These are phyloP conservation scores for Drosophila setosimentum DNA, from an alignment of 2,888 invertebrate species.

Conservation along the genomic window DNA sequence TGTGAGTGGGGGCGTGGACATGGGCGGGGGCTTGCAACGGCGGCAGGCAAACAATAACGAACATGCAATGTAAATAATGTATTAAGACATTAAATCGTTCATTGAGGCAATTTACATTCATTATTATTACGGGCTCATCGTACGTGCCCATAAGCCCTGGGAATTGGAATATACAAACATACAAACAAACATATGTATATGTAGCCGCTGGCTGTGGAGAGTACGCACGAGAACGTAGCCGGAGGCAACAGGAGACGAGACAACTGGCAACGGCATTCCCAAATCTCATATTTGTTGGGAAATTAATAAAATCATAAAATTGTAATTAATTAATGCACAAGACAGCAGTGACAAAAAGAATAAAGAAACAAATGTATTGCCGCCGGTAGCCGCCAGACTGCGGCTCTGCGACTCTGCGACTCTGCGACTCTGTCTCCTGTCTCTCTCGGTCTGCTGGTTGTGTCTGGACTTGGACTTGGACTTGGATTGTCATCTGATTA, in stretches of 20 bases:
- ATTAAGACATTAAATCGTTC: conserved; percentile 83
- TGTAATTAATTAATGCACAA: conserved; percentile 77
- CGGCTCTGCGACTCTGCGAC: neutral
- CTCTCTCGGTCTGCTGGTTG: neutral
- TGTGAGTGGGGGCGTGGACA: conserved; percentile 43
- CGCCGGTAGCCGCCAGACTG: conserved; percentile 58
- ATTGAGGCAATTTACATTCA: conserved; percentile 81
- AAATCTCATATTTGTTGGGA: conserved; percentile 61
- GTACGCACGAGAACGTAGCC: conserved; percentile 19
- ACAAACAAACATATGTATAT: conserved; percentile 9
- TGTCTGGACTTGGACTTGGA: conserved; percentile 33
- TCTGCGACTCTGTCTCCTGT: conserved; percentile 33
- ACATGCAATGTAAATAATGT: conserved; percentile 74
- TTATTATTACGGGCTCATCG: conserved; percentile 73
- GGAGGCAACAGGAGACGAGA: conserved; percentile 9
- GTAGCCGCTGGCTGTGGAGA: conserved; percentile 17
- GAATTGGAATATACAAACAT: conserved; percentile 68
- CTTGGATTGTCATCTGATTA: conserved; percentile 63
- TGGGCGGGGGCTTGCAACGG: conserved; percentile 18
- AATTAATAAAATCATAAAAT: conserved; percentile 80
- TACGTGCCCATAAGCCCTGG: conserved; percentile 84
- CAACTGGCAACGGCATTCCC: conserved; percentile 32
- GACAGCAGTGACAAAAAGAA: conserved; percentile 43
- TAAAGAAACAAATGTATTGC: conserved; percentile 62
- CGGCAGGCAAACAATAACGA: conserved; percentile 37